Base-by-base conservation (phyloP, 1,140 invertebrate genomes). In the Bathynomus jamesi region DNA sequence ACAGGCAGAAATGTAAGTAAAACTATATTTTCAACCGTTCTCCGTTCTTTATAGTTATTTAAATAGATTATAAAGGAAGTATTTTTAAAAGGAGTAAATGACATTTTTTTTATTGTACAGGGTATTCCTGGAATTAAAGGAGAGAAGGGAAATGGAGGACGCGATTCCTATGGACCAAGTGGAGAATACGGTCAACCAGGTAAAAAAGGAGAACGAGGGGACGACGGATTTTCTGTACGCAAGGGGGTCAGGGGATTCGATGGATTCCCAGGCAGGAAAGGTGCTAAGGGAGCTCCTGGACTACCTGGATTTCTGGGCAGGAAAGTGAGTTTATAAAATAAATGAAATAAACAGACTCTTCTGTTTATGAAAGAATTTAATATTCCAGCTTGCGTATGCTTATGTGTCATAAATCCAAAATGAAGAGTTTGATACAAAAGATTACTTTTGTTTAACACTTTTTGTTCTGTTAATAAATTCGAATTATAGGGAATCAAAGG, bases 401-500 rank as follows among this genome's bases (percentile, higher is more conserved):
- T n/a, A n/a, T n/a, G n/a, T n/a, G n/a, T n/a, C n/a, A n/a, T n/a
- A n/a, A n/a, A n/a, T n/a, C n/a, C n/a, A n/a, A n/a, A n/a, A n/a
- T n/a, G n/a, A n/a, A n/a, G n/a, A n/a, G n/a, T n/a, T n/a, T n/a
- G n/a, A n/a, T n/a, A n/a, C n/a, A n/a, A n/a, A n/a, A n/a, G n/a
- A n/a, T n/a, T n/a, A n/a, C n/a, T n/a, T n/a, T n/a, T n/a, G n/a
- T n/a, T n/a, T n/a, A n/a, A n/a, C n/a, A n/a, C n/a, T n/a, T n/a
- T n/a, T n/a, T n/a, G n/a, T n/a, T n/a, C n/a, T n/a, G n/a, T n/a
- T n/a, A n/a, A n/a, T n/a, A n/a, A n/a, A n/a, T n/a, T n/a, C n/a
- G n/a, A n/a, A n/a, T n/a, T n/a, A n/a, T 61, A 69, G 67, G 67
- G 67, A 5, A 17, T 61, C 17, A 53, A 61, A 21, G 67, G 67